Evolutionary conservation across 1,140 invertebrate species (phyloP), one percentile per base, ranked within the genome.

Genomic region (Zaprionus africanus): DNA sequence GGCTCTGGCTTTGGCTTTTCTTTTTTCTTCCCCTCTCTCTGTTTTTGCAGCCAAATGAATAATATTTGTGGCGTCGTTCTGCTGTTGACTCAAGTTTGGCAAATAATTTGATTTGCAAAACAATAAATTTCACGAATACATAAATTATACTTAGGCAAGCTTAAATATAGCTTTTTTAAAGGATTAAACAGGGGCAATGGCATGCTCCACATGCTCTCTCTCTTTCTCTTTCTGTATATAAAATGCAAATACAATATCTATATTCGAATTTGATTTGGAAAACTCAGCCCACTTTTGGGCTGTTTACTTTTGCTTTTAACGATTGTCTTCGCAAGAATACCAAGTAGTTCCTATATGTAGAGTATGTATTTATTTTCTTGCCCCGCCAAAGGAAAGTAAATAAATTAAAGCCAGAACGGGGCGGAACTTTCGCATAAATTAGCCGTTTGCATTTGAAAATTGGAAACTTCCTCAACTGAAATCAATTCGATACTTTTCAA

Each of bases 41-140:
- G 58, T 66, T 73, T 56, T 56, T n/a, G 26, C 57, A 70, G 17
- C 70, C 64, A 68, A 74, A 79, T 79, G 69, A 81, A 84, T 79
- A 76, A 73, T 81, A 90, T 76, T 81, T 91, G 88, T 91, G 88
- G 88, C 81, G 78, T 82, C 81, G 83, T 84, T 91, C 76, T 85
- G 78, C 79, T 91, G 82, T 91, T 91, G 88, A 91, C 88, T 91
- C 71, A 88, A 88, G 83, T 91, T 85, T 82, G 81, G 83, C 88
- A 91, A 91, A 91, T 88, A 85, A 91, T 91, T 84, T 90, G 86
- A 87, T 88, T 88, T 84, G 46, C 78, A 90, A 90, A 81, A 71
- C 76, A 69, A 88, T 88, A 88, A 88, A 88, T 90, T 75, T 61
- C 38, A 11, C 53, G 63, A 77, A 90, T 84, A 78, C 68, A 88